Conservation (phyloP, 30 jellyfish, hydroid and myxozoan genomes). For the Mastigias papua region DNA sequence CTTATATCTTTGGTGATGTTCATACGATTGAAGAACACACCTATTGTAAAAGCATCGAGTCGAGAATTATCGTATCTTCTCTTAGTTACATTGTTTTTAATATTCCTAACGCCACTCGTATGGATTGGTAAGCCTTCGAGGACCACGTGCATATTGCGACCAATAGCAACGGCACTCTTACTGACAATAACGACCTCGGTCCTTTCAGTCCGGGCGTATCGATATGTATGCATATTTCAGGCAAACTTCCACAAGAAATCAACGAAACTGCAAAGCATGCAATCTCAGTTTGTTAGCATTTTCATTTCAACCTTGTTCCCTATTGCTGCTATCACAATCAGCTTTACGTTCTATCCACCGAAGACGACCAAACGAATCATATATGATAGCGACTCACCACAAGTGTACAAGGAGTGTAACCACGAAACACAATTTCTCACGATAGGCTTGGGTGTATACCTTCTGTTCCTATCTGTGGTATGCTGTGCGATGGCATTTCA, state of each 20-base stretch:
- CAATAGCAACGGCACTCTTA: slow-evolving; percentile 56
- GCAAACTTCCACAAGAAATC: slow-evolving; percentile 59
- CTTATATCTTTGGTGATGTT: slow-evolving; percentile 41
- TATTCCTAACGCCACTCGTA: slow-evolving; percentile 68
- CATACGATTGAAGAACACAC: slow-evolving; percentile 75
- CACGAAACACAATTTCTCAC: slow-evolving; percentile 31
- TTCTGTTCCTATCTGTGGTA: slow-evolving; percentile 59
- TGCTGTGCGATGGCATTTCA: slow-evolving; percentile 92
- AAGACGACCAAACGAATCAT: slow-evolving; percentile 54
- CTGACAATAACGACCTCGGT: slow-evolving; percentile 74
- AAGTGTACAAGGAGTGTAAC: slow-evolving; percentile 47
- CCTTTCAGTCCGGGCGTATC: slow-evolving; percentile 77
- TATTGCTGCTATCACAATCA: slow-evolving; percentile 35
- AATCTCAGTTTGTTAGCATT: slow-evolving; percentile 67
- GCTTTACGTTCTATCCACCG: slow-evolving; percentile 46
- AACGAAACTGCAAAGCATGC: slow-evolving; percentile 57
- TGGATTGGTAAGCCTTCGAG: slow-evolving; percentile 56
- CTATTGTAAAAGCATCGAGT: slow-evolving; percentile 82
- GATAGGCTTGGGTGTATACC: slow-evolving; percentile 39
- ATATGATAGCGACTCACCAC: slow-evolving; percentile 43
- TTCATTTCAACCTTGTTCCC: slow-evolving; percentile 53
- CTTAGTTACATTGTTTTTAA: slow-evolving; percentile 49
- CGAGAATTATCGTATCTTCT: slow-evolving; percentile 79
- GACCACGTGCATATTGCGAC: slow-evolving; percentile 71
- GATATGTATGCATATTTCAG: slow-evolving; percentile 75